Evolutionary conservation across 1,140 invertebrate species (phyloP).

Genomic region (Caenorhabditis latens): DNA sequence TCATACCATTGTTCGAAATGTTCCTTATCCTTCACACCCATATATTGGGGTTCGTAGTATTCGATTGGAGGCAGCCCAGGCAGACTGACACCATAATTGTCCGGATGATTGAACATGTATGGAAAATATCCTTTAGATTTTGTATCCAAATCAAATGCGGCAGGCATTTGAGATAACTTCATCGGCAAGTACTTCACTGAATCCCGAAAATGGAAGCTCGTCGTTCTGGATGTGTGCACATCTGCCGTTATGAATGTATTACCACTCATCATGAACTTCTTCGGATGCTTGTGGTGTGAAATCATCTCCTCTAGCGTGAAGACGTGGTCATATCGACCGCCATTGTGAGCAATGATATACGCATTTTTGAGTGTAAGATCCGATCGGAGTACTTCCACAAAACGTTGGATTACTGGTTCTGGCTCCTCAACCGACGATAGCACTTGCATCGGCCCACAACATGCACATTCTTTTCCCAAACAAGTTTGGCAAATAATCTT

Average conservation of each 20-base stretch:
- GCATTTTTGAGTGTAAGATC: neutral
- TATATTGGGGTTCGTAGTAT: neutral
- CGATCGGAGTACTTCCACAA: neutral
- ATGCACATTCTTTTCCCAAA: neutral
- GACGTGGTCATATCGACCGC: neutral
- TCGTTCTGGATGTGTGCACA: neutral
- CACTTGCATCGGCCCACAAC: neutral
- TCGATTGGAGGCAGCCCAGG: neutral
- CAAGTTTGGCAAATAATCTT: neutral
- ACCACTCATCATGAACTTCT: neutral
- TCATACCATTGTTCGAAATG: neutral
- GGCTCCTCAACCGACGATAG: neutral
- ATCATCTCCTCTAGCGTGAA: neutral
- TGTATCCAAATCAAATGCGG: neutral
- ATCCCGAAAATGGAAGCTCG: neutral
- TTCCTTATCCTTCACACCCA: neutral
- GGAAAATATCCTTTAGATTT: slow-evolving; percentile 1
- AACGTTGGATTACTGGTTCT: neutral
- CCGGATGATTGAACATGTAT: neutral
- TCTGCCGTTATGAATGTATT: neutral
- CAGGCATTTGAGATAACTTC: neutral
- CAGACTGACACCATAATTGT: neutral
- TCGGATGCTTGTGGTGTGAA: too few relatives aligned
- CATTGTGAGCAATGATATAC: neutral
- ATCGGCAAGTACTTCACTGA: neutral